Evolutionary conservation across 2,797 vertebrate genomes (phyloP), one percentile per base, ranked within the genome.

Genomic region (Alcedo atthis): DNA sequence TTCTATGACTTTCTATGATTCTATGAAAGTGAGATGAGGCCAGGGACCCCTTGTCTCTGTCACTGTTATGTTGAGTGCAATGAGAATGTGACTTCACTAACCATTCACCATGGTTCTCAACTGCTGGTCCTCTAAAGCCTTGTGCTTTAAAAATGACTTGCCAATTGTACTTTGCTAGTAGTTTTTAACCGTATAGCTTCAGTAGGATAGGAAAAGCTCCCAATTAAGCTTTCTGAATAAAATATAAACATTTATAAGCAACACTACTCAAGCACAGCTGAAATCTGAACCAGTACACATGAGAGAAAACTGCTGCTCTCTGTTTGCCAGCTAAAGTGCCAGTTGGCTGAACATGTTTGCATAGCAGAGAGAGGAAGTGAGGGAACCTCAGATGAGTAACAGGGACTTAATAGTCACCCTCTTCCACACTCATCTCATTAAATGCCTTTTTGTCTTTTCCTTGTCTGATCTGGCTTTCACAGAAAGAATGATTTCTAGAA

Each of bases 171-270:
- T 78, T 94, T 93, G 33, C 22, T 78, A 75, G 22, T 2, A 51
- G 46, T 74, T 95, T 92, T 90, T 61, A 48, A 69, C 45, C 57
- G 91, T 33, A 37, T 49, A 78, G 30, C 46, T 87, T 90, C 79
- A 90, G 86, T 64, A 85, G 73, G 81, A 64, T 82, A 81, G 68
- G 68, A 87, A 96, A 92, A 96, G 81, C 37, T 94, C 48, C 55
- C 74, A 89, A 57, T 95, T 96, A 94, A 89, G 62, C 74, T 93
- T 93, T 95, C 80, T 95, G 88, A 96, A 91, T 93, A 92, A 93
- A 95, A 91, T 81, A 90, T 40, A 87, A 94, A 94, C 57, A 77
- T 92, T 92, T 89, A 81, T 95, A 94, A 93, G 58, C 62, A 74
- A 32, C 22, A 40, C 74, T 88, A 4, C 26, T 79, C 33, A 68